Percentiles rank a stretch among this genome's conserved stretches.
Evolutionary conservation across 2,797 vertebrate species (phyloP).

Genomic region (Hyperoplus lanceolatus): DNA sequence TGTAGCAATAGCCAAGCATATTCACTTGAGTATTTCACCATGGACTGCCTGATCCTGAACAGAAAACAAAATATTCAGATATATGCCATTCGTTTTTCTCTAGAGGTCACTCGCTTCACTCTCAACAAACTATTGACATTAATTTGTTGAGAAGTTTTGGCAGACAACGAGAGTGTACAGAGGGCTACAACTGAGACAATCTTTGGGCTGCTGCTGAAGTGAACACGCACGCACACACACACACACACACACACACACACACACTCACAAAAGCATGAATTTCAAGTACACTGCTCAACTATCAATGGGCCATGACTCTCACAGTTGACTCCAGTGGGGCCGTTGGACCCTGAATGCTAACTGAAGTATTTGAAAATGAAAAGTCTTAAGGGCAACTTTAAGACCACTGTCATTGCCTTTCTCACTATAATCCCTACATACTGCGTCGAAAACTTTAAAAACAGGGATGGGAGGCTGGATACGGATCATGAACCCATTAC

Average conservation of each 20-base stretch:
- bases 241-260: slow-evolving; percentile 10
- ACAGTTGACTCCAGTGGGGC: slow-evolving; percentile 43
- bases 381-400: slow-evolving; percentile 35
- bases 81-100: not conserved
- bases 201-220: slow-evolving; percentile 31
- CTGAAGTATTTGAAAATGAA: slow-evolving; percentile 49
- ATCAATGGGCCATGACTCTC: slow-evolving; percentile 62
- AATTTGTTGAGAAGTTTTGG: slow-evolving; percentile 36
- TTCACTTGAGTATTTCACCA: not conserved
- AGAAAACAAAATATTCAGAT: not conserved
- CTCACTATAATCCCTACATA: slow-evolving; percentile 1
- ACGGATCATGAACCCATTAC: slow-evolving; percentile 5
- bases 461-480: not conserved
- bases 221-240: slow-evolving; percentile 9
- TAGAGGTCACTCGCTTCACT: not conserved
- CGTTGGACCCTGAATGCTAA: slow-evolving; percentile 46
- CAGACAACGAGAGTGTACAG: slow-evolving; percentile 25
- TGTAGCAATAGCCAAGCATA: not conserved
- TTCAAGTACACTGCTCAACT: slow-evolving; percentile 62
- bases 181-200: slow-evolving; percentile 20
- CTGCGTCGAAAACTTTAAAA: slow-evolving; percentile 11
- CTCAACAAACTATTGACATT: not conserved
- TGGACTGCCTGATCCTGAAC: not conserved
- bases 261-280: slow-evolving; percentile 53
- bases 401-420: slow-evolving; percentile 11